Evolutionary conservation across 2,888 invertebrate species (phyloP).

Genomic region (Archips xylosteana): DNA sequence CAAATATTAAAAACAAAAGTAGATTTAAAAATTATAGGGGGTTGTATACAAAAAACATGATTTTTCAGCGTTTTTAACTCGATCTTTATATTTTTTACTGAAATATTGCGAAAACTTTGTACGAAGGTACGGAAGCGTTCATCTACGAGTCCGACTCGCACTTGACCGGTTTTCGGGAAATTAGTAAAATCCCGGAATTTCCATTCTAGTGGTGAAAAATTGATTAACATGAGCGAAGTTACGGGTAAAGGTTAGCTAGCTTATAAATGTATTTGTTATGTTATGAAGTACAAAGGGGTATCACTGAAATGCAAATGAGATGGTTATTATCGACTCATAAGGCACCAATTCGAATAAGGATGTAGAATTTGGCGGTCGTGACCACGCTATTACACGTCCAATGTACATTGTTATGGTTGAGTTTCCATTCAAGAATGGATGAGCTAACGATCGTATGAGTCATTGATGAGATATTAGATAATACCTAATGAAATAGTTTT

Average conservation of each 20-base stretch:
- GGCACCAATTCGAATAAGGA: conserved; percentile 39
- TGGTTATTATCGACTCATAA: conserved; percentile 36
- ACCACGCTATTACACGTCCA: conserved; percentile 19
- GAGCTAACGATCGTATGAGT: conserved; percentile 7
- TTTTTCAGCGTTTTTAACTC: too few species aligned
- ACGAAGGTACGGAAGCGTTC: too few species aligned
- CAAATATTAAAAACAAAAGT: too few species aligned
- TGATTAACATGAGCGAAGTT: too few species aligned
- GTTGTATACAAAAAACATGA: too few species aligned
- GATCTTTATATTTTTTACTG: too few species aligned
- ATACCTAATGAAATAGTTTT: conserved; percentile 2
- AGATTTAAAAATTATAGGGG: too few species aligned
- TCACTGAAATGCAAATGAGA: conserved; percentile 27
- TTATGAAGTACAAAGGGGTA: conserved; percentile 7
- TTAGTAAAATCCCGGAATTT: too few species aligned
- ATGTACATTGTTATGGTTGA: conserved; percentile 18
- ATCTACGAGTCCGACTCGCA: too few species aligned
- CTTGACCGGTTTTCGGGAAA: too few species aligned
- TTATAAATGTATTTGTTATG: background rate
- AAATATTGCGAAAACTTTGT: too few species aligned
- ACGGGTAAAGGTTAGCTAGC: background rate
- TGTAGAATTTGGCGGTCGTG: conserved; percentile 41
- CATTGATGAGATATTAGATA: background rate
- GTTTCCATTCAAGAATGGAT: conserved; percentile 10
- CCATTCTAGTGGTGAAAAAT: too few species aligned